These are phyloP conservation scores for Myzus persicae DNA, from an alignment of 1,140 invertebrate genomes.

Conservation along the genomic window DNA sequence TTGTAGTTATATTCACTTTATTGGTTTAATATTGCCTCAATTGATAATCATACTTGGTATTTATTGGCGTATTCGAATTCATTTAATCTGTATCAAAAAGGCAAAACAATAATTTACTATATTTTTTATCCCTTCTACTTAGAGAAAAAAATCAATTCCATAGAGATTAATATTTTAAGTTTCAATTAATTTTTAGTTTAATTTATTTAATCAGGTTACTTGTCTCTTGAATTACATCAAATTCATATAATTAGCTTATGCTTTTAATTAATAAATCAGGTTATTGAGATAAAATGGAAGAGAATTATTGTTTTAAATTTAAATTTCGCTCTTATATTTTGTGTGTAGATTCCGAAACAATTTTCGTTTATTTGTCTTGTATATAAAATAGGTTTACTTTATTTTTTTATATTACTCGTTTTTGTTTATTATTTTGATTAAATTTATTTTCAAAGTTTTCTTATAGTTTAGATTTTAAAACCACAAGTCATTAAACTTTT, in stretches of 20 bases:
- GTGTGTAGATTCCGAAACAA: not conserved
- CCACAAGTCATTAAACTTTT: not conserved
- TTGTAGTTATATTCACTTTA: not conserved
- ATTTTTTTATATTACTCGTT: too few relatives aligned
- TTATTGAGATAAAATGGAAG: not conserved
- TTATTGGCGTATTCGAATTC: not conserved
- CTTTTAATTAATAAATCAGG: not conserved
- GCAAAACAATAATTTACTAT: not conserved
- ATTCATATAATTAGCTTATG: not conserved
- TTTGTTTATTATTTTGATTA: not conserved
- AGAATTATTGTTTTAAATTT: not conserved
- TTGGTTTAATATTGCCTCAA: not conserved
- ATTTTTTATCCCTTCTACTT: not conserved
- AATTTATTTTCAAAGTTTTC: constrained; percentile 7
- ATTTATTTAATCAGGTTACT: not conserved
- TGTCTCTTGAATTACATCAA: not conserved
- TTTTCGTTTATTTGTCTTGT: not conserved
- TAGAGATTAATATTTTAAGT: not conserved
- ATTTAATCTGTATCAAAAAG: not conserved
- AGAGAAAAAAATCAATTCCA: not conserved
- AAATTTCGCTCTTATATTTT: not conserved
- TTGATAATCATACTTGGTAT: not conserved
- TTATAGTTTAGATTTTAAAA: not conserved
- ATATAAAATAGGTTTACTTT: not conserved
- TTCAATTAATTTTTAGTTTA: not conserved